These are phyloP conservation scores for Andrena camellia DNA, from an alignment of 2,888 invertebrate genomes.

Conservation along the genomic window DNA sequence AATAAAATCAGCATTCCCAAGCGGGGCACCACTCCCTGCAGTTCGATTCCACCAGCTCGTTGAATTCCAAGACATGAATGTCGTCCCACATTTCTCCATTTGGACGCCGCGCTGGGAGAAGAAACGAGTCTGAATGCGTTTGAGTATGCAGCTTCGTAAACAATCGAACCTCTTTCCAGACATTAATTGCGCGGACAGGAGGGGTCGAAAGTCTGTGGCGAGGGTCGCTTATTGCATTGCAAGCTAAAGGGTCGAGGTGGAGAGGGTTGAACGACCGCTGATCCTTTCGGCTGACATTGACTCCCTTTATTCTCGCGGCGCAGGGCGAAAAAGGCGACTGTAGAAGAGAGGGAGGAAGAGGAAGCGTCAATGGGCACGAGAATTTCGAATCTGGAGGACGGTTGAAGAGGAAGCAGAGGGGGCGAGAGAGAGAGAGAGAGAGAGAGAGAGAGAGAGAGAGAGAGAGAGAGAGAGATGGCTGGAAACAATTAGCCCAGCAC, in stretches of 20 bases:
- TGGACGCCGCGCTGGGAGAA: background rate
- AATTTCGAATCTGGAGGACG: slow-evolving; percentile 37
- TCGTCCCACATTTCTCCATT: too few species aligned
- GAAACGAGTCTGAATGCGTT: slow-evolving; percentile 29
- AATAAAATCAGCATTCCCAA: slow-evolving; percentile 5
- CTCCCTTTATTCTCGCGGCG: slow-evolving; percentile 35
- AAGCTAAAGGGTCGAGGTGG: slow-evolving; percentile 56
- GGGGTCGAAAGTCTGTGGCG: slow-evolving; percentile 33
- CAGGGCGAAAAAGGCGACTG: slow-evolving; percentile 16
- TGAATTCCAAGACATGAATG: slow-evolving; percentile 17
- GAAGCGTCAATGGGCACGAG: slow-evolving; percentile 20
- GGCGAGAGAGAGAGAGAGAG: slow-evolving; percentile 35
- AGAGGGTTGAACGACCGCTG: slow-evolving; percentile 53
- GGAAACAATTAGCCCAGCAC: slow-evolving; percentile 72
- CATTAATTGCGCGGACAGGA: slow-evolving; percentile 60
- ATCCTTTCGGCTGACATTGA: slow-evolving; percentile 57
- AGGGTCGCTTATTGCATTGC: slow-evolving; percentile 67
- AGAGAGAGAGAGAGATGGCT: slow-evolving; percentile 34
- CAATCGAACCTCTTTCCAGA: slow-evolving; percentile 52
- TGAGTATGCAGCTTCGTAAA: slow-evolving; percentile 37
- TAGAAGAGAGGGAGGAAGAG: background rate
- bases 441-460: slow-evolving; percentile 26
- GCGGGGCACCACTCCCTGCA: background rate
- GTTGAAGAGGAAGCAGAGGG: background rate
- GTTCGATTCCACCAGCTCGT: background rate